Conservation (phyloP, 2,888 invertebrate genomes). For the Aphrophora alni region DNA sequence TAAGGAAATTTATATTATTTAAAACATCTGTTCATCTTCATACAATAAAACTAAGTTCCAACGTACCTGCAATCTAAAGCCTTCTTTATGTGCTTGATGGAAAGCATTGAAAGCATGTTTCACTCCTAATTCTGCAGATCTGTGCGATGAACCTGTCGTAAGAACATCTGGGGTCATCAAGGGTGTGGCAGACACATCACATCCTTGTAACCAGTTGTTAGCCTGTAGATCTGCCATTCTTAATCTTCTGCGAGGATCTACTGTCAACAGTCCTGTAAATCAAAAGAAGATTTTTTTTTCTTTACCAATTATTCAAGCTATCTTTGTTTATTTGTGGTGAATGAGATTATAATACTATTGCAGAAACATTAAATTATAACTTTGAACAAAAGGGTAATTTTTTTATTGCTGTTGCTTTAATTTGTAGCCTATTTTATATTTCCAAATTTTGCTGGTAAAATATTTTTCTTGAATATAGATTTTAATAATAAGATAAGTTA, state of each 20-base stretch:
- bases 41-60: too few species aligned
- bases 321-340: background rate
- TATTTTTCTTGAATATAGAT: too few species aligned
- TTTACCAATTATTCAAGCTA: background rate
- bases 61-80: slow-evolving; percentile 68
- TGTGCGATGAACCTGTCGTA: slow-evolving; percentile 56
- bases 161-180: slow-evolving; percentile 69
- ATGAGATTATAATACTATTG: too few species aligned
- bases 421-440: too few species aligned
- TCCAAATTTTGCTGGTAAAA: too few species aligned
- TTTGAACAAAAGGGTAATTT: too few species aligned
- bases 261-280: slow-evolving; percentile 71
- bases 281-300: too few species aligned
- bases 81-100: slow-evolving; percentile 70
- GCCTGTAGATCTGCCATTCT: slow-evolving; percentile 69
- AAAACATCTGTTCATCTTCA: too few species aligned
- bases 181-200: slow-evolving; percentile 61
- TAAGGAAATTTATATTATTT: too few species aligned
- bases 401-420: too few species aligned
- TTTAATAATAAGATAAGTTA: too few species aligned
- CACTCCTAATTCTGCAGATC: slow-evolving; percentile 63
- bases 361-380: background rate
- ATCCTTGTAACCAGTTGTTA: slow-evolving; percentile 70
- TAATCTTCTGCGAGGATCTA: slow-evolving; percentile 76
- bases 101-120: slow-evolving; percentile 72